A percentile compares a stretch with the other conserved stretches of the same genome.
These are phyloP conservation scores for Otis tarda DNA, from an alignment of 2,113 vertebrate genomes.

Conservation along the genomic window DNA sequence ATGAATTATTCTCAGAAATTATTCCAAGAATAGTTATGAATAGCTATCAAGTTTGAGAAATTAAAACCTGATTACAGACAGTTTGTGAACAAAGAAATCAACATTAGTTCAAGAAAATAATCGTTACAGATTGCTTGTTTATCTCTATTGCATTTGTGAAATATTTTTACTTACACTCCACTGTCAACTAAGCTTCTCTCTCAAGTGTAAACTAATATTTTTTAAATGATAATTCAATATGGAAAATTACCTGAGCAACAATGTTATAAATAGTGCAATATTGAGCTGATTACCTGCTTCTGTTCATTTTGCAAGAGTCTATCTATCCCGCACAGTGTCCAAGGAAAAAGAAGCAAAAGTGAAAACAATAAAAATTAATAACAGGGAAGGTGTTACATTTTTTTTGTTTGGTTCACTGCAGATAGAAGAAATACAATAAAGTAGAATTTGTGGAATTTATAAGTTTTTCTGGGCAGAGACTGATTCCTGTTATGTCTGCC, in stretches of 20 bases:
- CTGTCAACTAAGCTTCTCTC: background rate
- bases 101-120: constrained; percentile 19
- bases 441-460: background rate
- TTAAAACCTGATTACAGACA: background rate
- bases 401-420: background rate
- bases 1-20: constrained; percentile 10
- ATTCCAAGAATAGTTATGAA: background rate
- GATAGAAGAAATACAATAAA: background rate
- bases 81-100: background rate
- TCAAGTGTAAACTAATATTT: constrained; percentile 13
- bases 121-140: constrained; percentile 2
- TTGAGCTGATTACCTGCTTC: background rate
- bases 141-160: background rate
- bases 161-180: background rate
- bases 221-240: background rate
- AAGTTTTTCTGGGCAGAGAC: background rate
- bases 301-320: background rate
- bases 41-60: background rate
- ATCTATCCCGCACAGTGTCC: background rate
- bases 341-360: background rate
- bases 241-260: constrained; percentile 3
- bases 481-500: background rate
- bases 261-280: background rate
- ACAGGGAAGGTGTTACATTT: background rate
- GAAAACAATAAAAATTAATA: background rate